Percentiles rank a stretch among this genome's conserved stretches.
Conservation (phyloP, 2,888 invertebrate species). For the Platycheirus rosarum region DNA sequence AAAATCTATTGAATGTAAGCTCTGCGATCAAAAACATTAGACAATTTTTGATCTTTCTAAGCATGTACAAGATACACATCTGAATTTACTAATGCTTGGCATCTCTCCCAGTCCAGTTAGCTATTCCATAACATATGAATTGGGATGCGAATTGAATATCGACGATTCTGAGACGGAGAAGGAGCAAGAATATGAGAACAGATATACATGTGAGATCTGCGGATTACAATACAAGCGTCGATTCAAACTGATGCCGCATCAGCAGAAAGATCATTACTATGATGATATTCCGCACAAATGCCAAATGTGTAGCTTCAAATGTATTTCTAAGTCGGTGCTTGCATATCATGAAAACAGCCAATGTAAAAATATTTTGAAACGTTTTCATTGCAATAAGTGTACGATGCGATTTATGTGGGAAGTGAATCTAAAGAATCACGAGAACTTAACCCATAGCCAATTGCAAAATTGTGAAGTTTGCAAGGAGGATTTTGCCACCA, state of each 20-base stretch:
- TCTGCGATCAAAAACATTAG: not conserved
- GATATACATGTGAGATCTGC: not conserved
- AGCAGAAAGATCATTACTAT: not conserved
- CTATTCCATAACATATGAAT: not conserved
- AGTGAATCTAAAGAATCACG: not conserved
- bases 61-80: not conserved
- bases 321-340: not conserved
- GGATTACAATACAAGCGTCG: not conserved
- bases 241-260: slow-evolving; percentile 1
- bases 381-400: not conserved
- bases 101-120: not conserved
- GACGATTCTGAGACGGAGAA: slow-evolving; percentile 2
- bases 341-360: not conserved
- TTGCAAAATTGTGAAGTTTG: not conserved
- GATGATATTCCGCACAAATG: not conserved
- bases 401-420: not conserved
- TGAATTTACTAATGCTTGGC: not conserved
- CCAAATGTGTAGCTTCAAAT: not conserved
- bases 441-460: not conserved
- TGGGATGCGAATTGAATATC: not conserved
- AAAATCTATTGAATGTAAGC: not conserved
- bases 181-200: not conserved
- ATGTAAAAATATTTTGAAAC: not conserved
- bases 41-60: not conserved
- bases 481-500: not conserved